These are phyloP conservation scores for Staurois parvus DNA, from an alignment of 2,797 vertebrate species.

Conservation along the genomic window DNA sequence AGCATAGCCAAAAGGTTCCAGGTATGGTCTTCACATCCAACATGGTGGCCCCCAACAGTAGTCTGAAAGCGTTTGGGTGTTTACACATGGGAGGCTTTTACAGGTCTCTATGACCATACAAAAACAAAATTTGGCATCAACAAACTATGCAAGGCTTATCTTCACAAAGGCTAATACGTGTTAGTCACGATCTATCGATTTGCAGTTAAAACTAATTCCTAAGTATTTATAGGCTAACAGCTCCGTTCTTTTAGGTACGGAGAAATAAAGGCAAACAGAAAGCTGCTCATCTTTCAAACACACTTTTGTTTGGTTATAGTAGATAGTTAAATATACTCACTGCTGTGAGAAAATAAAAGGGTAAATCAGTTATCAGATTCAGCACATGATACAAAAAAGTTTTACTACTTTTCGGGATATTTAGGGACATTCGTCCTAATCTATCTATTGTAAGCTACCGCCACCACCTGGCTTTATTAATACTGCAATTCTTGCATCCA, in stretches of 20 bases:
- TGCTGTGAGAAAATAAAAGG: background rate
- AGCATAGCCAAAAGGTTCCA: too few relatives aligned
- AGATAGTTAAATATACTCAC: background rate
- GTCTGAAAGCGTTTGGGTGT: too few relatives aligned
- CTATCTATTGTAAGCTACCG: conserved; percentile 28
- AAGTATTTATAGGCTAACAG: background rate
- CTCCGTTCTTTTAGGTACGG: background rate
- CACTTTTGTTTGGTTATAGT: background rate
- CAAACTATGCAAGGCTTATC: conserved; percentile 10
- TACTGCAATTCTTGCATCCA: background rate
- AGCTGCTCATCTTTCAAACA: background rate
- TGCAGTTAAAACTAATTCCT: background rate
- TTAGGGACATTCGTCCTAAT: background rate
- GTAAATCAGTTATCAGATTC: background rate
- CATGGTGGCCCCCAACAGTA: too few relatives aligned
- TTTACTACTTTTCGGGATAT: conserved; percentile 30
- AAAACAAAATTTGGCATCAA: background rate
- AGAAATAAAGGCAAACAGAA: background rate
- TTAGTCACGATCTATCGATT: background rate
- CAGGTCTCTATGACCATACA: too few relatives aligned
- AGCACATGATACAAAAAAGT: conserved; percentile 2
- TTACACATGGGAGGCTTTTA: too few relatives aligned
- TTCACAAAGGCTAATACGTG: background rate
- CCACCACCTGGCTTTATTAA: conserved; percentile 44
- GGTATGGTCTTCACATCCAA: too few relatives aligned